phyloP scores from a whole-genome alignment of 2,888 invertebrate species.

The Patella depressa region DNA sequence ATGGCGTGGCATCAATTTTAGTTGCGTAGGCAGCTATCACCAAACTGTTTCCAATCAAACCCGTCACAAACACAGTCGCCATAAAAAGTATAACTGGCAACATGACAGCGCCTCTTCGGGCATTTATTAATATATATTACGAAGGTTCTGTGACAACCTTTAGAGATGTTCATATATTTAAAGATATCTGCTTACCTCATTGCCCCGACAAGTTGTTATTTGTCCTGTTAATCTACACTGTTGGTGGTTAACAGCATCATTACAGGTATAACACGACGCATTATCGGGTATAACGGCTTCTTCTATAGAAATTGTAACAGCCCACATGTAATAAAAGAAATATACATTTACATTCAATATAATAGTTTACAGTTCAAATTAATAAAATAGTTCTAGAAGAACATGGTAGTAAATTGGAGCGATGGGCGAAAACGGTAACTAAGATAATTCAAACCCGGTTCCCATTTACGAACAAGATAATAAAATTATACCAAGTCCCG shows the following conservation, averaged over 20 bases:
- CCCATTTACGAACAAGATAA: no score
- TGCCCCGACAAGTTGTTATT: not conserved
- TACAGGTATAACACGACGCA: conserved; percentile 1
- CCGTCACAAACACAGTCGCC: conserved; percentile 34
- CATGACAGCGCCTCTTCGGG: conserved; percentile 16
- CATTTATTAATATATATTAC: conserved; percentile 12
- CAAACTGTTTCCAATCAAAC: conserved; percentile 40
- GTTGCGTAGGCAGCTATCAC: conserved; percentile 37
- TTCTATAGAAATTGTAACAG: not conserved
- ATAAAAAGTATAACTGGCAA: conserved; percentile 39
- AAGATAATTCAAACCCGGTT: no score
- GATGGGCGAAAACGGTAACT: no score
- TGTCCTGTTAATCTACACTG: not conserved
- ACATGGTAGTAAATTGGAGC: no score
- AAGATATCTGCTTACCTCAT: not conserved
- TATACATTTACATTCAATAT: no score
- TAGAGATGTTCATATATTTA: no score
- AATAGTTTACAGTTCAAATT: no score
- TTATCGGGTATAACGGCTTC: not conserved
- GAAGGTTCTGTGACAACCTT: no score
- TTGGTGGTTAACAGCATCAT: conserved; percentile 1
- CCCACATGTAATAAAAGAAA: no score
- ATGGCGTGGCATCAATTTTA: conserved; percentile 33
- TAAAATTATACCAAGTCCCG: no score
- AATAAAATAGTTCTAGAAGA: no score